phyloP scores from a whole-genome alignment of 2,888 invertebrate genomes.

The Noctua comes region DNA sequence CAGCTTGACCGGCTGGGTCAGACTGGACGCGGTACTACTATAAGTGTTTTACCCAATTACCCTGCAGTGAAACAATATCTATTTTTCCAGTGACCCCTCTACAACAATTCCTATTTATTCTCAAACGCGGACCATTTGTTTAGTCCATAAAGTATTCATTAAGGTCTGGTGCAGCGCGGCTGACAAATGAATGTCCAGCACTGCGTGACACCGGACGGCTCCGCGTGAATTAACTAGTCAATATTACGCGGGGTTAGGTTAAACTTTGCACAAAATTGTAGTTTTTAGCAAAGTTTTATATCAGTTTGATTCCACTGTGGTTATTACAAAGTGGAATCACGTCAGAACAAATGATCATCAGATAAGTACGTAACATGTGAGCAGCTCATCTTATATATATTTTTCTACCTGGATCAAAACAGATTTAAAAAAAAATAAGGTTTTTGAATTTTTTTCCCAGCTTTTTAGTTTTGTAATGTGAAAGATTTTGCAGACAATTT shows the following conservation, averaged over 20 bases:
- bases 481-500: no score
- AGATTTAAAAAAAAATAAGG: no score
- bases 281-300: no score
- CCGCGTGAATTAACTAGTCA: conserved; percentile 51
- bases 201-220: conserved; percentile 40
- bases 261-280: background rate
- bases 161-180: conserved; percentile 37
- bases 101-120: conserved; percentile 42
- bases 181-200: conserved; percentile 50
- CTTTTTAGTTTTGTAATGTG: no score
- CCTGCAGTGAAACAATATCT: background rate
- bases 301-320: no score
- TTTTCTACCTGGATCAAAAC: no score
- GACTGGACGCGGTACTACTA: no score
- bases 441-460: no score
- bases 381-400: no score
- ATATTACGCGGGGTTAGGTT: conserved; percentile 22
- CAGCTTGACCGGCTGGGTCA: no score
- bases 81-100: conserved; percentile 1
- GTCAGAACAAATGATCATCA: background rate
- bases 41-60: background rate
- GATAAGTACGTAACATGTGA: no score
- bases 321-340: background rate
- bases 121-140: conserved; percentile 41
- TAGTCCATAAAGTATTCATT: conserved; percentile 56